Evolutionary conservation across 2,797 vertebrate genomes (phyloP).

Genomic region (Notamacropus eugenii): DNA sequence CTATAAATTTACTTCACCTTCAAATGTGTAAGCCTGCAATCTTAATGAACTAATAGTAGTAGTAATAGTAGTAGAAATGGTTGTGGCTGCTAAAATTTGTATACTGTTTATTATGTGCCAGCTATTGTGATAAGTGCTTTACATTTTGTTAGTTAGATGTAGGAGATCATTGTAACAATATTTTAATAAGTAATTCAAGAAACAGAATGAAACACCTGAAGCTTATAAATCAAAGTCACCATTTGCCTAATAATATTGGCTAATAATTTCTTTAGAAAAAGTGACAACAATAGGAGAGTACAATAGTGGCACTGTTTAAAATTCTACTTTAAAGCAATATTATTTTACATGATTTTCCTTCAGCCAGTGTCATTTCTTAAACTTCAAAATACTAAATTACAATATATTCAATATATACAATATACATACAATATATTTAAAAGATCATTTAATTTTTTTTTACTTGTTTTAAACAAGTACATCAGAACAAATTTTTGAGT

Average conservation of each 20-base stretch:
- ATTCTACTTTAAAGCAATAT: neutral
- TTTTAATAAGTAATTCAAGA: slow-evolving; percentile 63
- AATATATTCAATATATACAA: slow-evolving; percentile 9
- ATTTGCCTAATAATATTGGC: slow-evolving; percentile 41
- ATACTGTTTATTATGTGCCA: neutral
- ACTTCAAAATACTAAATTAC: slow-evolving; percentile 45
- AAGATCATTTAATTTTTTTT: slow-evolving; percentile 50
- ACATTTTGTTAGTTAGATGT: slow-evolving; percentile 4
- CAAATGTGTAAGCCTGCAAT: neutral
- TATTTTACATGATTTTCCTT: slow-evolving; percentile 42
- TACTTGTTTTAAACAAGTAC: slow-evolving; percentile 7
- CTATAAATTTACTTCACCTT: neutral
- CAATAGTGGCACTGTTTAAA: slow-evolving; percentile 26
- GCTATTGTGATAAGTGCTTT: neutral
- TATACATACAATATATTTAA: neutral
- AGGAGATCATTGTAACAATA: slow-evolving; percentile 54
- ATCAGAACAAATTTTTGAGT: slow-evolving; percentile 42
- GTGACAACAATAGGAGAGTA: neutral
- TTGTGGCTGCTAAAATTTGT: neutral
- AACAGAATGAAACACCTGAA: slow-evolving; percentile 54
- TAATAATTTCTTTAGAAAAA: slow-evolving; percentile 59
- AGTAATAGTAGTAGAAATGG: neutral
- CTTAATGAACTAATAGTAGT: neutral
- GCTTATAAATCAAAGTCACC: slow-evolving; percentile 68
- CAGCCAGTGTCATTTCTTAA: neutral